Conservation (phyloP, 2,113 vertebrate genomes). For the Neolamprologus fasciatus region DNA sequence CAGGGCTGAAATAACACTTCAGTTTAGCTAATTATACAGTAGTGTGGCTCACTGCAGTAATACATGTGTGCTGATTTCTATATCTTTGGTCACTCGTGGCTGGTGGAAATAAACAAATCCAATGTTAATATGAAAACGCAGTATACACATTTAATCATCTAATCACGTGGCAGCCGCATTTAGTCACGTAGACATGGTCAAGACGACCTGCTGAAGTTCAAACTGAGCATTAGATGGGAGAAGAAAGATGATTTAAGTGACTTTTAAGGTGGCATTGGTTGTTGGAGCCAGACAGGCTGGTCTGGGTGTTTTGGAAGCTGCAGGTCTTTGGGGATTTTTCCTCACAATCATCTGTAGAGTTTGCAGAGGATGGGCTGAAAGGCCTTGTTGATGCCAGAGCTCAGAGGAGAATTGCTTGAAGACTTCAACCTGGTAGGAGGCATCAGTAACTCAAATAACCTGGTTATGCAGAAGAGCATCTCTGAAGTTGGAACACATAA, state of each 20-base stretch:
- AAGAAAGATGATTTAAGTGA: not conserved
- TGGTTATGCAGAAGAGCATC: not conserved
- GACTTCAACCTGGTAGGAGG: not conserved
- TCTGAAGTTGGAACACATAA: not conserved
- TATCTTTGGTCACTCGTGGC: not conserved
- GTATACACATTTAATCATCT: not conserved
- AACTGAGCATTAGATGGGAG: not conserved
- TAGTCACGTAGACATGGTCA: not conserved
- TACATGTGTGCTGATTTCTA: not conserved
- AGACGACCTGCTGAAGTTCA: not conserved
- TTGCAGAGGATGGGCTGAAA: not conserved
- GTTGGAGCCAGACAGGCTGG: not conserved
- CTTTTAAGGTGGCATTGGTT: not conserved
- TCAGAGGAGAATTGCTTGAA: not conserved
- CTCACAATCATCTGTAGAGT: not conserved
- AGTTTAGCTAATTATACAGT: not conserved
- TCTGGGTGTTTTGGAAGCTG: not conserved
- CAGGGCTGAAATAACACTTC: not conserved
- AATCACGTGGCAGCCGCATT: rapidly evolving
- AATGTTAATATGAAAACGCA: not conserved
- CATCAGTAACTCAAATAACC: not conserved
- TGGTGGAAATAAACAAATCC: not conserved
- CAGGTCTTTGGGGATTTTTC: not conserved
- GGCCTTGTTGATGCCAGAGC: not conserved
- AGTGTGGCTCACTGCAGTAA: not conserved